Base-by-base conservation (phyloP, 2,113 vertebrate genomes). In the Mellivora capensis region DNA sequence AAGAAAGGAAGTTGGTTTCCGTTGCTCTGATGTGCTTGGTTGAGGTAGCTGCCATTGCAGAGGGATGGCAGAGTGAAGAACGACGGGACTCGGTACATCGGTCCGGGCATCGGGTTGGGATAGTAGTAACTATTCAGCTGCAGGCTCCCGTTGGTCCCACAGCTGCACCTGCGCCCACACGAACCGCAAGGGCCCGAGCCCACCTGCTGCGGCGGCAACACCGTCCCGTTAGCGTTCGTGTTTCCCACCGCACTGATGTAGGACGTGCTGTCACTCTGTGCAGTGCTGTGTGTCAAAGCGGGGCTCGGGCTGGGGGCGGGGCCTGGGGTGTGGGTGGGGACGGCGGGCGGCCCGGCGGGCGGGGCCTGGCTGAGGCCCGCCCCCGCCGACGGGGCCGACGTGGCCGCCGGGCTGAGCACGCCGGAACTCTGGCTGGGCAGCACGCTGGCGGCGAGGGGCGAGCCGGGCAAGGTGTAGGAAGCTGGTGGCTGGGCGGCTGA, bases 11-110 rank as follows among this genome's bases (percentile, higher is more conserved):
- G 98, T 71, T 99, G 99, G 83, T 99, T 99, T 59, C 99, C 99
- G 93, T 99, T 99, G 98, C 99, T 99, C 99, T 99, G 99, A 98
- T 99, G 99, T 94, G 99, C 98, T 98, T 99, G 99, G 98, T 98
- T 99, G 99, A 99, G 99, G 99, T 99, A 99, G 99, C 99, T 99
- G 99, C 99, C 99, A 97, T 99, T 99, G 99, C 99, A 99, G 98
- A 99, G 97, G 87, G 99, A 99, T 0, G 99, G 99, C 97, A 99
- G 98, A 95, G 99, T 99, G 98, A 99, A 99, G 98, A 99, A 99
- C 1, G 99, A 98, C 2, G 99, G 99, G 87, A 99, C 98, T 90
- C 99, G 99, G 98, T 99, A 99, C 97, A 99, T 96, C 92, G 99
- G 99, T 84, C 99, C 99, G 27, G 98, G 98, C 98, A 99, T 98